phyloP scores from a whole-genome alignment of 2,888 invertebrate genomes.

The Eupithecia exiguata region DNA sequence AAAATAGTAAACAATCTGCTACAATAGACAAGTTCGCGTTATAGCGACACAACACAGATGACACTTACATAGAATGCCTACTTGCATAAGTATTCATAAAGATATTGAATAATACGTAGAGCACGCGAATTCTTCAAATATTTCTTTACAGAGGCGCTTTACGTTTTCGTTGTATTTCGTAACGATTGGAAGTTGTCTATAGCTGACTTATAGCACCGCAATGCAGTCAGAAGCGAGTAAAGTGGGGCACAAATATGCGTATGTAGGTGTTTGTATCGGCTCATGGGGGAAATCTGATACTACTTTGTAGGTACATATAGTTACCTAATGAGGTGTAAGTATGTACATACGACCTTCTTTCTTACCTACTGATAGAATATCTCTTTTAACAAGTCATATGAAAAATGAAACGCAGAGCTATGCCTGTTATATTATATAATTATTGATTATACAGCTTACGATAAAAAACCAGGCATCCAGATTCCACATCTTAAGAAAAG shows the following conservation, averaged over 20 bases:
- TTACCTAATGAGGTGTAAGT: not conserved
- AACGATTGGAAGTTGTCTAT: not conserved
- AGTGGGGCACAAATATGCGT: constrained; percentile 29
- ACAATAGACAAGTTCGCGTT: not conserved
- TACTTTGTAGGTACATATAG: not conserved
- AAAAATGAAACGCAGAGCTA: too few relatives aligned
- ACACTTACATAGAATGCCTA: not conserved
- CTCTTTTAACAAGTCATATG: too few relatives aligned
- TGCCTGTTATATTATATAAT: too few relatives aligned
- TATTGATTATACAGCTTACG: too few relatives aligned
- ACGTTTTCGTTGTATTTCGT: not conserved
- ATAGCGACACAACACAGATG: not conserved
- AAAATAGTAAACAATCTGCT: not conserved
- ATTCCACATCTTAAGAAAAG: too few relatives aligned
- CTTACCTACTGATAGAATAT: not conserved
- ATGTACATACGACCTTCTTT: not conserved
- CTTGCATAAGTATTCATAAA: too few relatives aligned
- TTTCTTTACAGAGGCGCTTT: not conserved
- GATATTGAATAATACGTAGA: too few relatives aligned
- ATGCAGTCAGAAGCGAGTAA: constrained; percentile 10
- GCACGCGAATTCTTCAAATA: not conserved
- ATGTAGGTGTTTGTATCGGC: constrained; percentile 21
- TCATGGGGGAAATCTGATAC: constrained; percentile 20
- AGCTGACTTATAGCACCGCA: not conserved
- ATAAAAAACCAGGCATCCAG: too few relatives aligned